Base-by-base conservation (phyloP, 2,888 invertebrate species). In the Drosophila affinis region DNA sequence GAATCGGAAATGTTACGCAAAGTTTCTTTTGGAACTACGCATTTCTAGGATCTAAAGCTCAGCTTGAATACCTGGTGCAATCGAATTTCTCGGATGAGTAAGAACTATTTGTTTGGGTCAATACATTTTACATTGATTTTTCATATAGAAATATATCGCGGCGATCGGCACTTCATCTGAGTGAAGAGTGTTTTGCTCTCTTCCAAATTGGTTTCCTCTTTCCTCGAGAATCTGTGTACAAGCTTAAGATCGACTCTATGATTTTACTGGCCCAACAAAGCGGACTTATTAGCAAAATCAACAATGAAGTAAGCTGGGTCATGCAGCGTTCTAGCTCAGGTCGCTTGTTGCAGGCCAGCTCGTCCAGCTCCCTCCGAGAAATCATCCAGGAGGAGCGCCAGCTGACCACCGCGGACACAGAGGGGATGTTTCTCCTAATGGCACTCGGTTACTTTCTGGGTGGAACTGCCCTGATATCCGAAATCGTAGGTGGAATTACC, bases 21-120 rank as follows among this genome's bases (percentile, higher is more conserved):
- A 95, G 96, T 4, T 96, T 95, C 87, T 96, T 96, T 84, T 95
- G 95, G 95, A 95, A 95, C 0, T 96, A 96, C 82, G 95, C 96
- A 0, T 96, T 96, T 87, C 91, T 97, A 1, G 96, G 96, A 10
- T 96, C 96, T 0, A 92, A 93, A 77, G 93, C 95, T n/a, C 94
- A 95, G 81, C 92, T 97, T 14, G 94, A 95, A 83, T 96, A 95
- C 87, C 93, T 96, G 58, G 94, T 96, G 0, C 94, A 95, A 88
- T 94, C 95, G 0, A 96, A 96, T 89, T 96, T 94, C 91, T 93
- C 95, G 0, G 93, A 93, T 70, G 93, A 92, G 95, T 95, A 92
- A 90, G 90, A 5, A 5, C 2, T 14, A 39, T 39, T 39, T 6
- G 7, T n/a, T 39, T 7, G n/a, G 1, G 14, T 6, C 39, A 39